Evolutionary conservation across 64 coral and sea anemone species (phyloP), one percentile per base, ranked within the genome.

Genomic region (Pocillopora damicornis): DNA sequence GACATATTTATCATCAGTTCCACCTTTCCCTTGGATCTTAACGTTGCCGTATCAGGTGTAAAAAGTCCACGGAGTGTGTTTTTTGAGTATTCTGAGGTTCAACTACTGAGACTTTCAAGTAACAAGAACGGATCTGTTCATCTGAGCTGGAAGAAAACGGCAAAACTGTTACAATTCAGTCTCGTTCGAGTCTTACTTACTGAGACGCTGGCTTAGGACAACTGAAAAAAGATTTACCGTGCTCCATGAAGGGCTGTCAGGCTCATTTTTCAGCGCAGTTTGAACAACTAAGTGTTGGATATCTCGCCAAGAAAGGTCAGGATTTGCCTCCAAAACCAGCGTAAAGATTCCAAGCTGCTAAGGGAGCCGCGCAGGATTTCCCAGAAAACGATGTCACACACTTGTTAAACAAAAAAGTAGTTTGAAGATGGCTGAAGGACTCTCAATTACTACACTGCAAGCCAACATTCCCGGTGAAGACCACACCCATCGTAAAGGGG

Each of bases 321-420:
- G 88, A 57, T 98, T 98, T 58, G 95, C 95, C 64, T 98, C 74
- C 9, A 98, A 86, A 34, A 93, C 91, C 4, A 98, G 75, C 5
- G 95, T 84, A 63, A 98, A 79, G 14, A 98, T 79, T 37, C 95
- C 95, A n/a, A 16, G 92, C 95, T 18, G 95, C 95, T 36, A 98
- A 60, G 0, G 95, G 95, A 2, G 95, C 95, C 16, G 95, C 95
- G 36, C 91, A 92, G 38, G 95, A 98, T 17, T 91, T 98, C 18
- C 95, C 95, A 58, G 82, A 81, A 87, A 98, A 98, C 12, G 61
- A 65, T 9, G 82, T 59, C 15, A 91, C 73, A 37, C 95, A 94
- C 75, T 38, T 42, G 37, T 86, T 35, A 23, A 56, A 77, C 30
- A 85, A 56, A 11, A 60, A 88, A 13, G 94, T 92, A 0, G 94